phyloP scores from a whole-genome alignment of 2,113 vertebrate species.

The Rhizomys pruinosus region DNA sequence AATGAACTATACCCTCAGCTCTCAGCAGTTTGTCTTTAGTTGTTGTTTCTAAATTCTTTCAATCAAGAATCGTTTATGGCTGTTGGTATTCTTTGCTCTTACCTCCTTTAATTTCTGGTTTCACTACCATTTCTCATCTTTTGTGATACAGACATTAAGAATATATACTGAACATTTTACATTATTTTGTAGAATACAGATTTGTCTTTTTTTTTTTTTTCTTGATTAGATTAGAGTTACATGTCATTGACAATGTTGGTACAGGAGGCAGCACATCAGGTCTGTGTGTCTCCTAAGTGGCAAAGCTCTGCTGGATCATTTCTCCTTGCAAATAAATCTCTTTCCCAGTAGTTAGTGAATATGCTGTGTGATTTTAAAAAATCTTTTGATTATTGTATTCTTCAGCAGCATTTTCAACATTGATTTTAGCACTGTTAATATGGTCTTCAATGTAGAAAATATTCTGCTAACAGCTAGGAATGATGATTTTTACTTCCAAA shows the following conservation, averaged over 20 bases:
- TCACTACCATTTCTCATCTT: no score
- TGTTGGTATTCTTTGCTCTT: background rate
- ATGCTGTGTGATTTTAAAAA: background rate
- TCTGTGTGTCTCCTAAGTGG: background rate
- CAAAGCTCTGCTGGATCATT: background rate
- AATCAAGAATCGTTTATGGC: background rate
- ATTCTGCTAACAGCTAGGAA: background rate
- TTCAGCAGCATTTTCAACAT: background rate
- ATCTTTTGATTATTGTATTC: background rate
- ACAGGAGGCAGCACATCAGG: background rate
- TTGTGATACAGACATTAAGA: background rate
- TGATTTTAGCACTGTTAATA: background rate
- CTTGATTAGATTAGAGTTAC: background rate
- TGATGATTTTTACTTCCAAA: background rate
- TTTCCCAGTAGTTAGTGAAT: background rate
- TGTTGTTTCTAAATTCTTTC: background rate
- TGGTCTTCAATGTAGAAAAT: background rate
- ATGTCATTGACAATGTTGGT: background rate
- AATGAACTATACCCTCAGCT: background rate
- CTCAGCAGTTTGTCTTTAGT: background rate
- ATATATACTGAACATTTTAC: background rate
- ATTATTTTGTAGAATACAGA: background rate
- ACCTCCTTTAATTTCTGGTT: background rate
- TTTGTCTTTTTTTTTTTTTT: background rate
- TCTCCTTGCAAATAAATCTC: background rate